Evolutionary conservation across 2,113 vertebrate species (phyloP).

Genomic region (Ibidorhyncha struthersii): DNA sequence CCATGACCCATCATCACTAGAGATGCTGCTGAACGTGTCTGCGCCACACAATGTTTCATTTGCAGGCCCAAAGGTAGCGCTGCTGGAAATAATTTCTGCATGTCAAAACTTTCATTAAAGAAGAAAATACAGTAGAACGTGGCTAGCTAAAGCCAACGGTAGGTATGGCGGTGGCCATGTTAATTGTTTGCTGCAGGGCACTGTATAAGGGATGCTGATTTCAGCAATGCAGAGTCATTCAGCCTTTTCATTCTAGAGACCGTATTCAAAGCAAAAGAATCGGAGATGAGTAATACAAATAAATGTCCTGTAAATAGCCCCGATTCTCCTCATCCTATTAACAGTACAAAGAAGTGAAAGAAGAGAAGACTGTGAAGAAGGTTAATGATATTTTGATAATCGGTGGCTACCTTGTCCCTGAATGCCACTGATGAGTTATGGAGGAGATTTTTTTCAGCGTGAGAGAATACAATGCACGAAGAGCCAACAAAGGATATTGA

Average conservation of each 20-base stretch:
- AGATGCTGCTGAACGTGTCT: slow-evolving; percentile 37
- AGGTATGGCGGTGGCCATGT: background rate
- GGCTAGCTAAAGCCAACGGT: background rate
- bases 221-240: slow-evolving; percentile 28
- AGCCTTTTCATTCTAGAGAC: slow-evolving; percentile 51
- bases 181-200: background rate
- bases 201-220: background rate
- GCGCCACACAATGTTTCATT: slow-evolving; percentile 2
- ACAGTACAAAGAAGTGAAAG: slow-evolving; percentile 41
- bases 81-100: slow-evolving; percentile 68
- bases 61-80: slow-evolving; percentile 17
- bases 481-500: slow-evolving; percentile 31
- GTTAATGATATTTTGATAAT: background rate
- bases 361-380: slow-evolving; percentile 3
- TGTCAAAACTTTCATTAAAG: slow-evolving; percentile 54
- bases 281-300: slow-evolving; percentile 18
- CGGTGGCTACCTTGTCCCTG: background rate
- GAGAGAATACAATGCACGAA: slow-evolving; percentile 5
- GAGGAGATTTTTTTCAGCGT: background rate
- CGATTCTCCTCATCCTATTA: background rate
- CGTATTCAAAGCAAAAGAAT: slow-evolving; percentile 54
- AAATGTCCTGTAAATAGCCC: slow-evolving; percentile 66
- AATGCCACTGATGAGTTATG: slow-evolving; percentile 18
- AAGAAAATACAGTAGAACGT: background rate
- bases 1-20: background rate